Evolutionary conservation across 2,888 invertebrate species (phyloP).

Genomic region (Ormyrus nitidulus): DNA sequence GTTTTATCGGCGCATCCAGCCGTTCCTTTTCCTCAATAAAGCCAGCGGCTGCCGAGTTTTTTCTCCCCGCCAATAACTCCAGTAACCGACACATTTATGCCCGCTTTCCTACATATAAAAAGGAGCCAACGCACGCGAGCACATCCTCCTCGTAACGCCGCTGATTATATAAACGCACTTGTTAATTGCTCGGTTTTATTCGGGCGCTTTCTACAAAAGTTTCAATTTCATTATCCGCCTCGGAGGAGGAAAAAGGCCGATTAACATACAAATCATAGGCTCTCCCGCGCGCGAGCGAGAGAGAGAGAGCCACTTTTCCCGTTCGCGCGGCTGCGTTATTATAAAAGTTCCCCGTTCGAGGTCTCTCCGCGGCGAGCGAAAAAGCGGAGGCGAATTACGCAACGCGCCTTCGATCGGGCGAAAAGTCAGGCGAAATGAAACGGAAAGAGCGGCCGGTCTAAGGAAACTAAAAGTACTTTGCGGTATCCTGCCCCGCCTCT

Average conservation of each 20-base stretch:
- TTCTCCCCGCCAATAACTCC: background rate
- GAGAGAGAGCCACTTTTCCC: too few relatives aligned
- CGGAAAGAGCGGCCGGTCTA: too few relatives aligned
- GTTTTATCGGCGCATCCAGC: constrained; percentile 20
- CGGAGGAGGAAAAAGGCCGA: background rate
- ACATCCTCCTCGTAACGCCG: background rate
- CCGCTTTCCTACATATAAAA: constrained; percentile 19
- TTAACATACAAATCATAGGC: too few relatives aligned
- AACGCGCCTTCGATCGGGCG: too few relatives aligned
- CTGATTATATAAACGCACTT: constrained; percentile 39
- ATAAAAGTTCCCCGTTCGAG: too few relatives aligned
- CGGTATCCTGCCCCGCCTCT: too few relatives aligned
- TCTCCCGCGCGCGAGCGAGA: too few relatives aligned
- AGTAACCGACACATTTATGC: constrained; percentile 14
- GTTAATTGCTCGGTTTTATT: constrained; percentile 43
- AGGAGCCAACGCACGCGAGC: background rate
- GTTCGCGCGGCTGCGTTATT: too few relatives aligned
- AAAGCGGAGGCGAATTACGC: too few relatives aligned
- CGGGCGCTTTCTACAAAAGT: constrained; percentile 35
- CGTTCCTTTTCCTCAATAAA: constrained; percentile 19
- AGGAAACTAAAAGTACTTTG: too few relatives aligned
- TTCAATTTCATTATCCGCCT: constrained; percentile 33
- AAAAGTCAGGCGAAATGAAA: too few relatives aligned
- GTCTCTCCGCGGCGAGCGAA: too few relatives aligned
- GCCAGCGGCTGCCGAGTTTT: background rate